Evolutionary conservation across 2,113 vertebrate genomes (phyloP), one percentile per base, ranked within the genome.

Genomic region (Cyprinus carpio): DNA sequence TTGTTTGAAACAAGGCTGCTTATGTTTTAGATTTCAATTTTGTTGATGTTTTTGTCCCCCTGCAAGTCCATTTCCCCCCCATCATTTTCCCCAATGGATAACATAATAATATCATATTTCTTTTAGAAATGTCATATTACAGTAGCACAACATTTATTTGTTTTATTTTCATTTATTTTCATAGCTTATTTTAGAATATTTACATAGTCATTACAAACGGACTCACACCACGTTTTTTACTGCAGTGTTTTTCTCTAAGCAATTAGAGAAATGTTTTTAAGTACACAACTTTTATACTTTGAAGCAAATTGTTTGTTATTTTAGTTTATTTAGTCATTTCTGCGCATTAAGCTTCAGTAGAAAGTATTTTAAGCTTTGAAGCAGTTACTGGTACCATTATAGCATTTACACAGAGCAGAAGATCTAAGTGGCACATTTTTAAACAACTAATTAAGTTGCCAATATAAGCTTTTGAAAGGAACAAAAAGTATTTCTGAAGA

Each of bases 361-460:
- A 43, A 64, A 43, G 31, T 43, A 13, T 64, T 54, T 40, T 62
- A 79, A 62, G 23, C 34, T 79, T 79, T 65, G 49, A 64, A 29
- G n/a, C 34, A 27, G 23, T 72, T 27, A 8, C 69, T 31, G 84
- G 46, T 29, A 20, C 8, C 6, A 49, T 60, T 84, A 72, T 49
- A 84, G 31, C 27, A 31, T 76, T 75, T 69, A 27, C 49, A 83
- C 62, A 13, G 29, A 71, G 40, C 46, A 40, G 7, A 16, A 62
- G 9, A 62, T 72, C 77, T 40, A 77, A 86, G 56, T 15, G 51
- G 64, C 34, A 83, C 23, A 49, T 82, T 43, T 67, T 46, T 13
- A 54, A 75, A 29, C 10, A 11, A 49, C 62, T 56, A 56, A 64
- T 82, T 69, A 77, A 25, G 72, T 69, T 67, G n/a, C n/a, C 34